Base-by-base conservation (phyloP, 1,140 invertebrate genomes). In the Pseudomyrmex cubaensis region DNA sequence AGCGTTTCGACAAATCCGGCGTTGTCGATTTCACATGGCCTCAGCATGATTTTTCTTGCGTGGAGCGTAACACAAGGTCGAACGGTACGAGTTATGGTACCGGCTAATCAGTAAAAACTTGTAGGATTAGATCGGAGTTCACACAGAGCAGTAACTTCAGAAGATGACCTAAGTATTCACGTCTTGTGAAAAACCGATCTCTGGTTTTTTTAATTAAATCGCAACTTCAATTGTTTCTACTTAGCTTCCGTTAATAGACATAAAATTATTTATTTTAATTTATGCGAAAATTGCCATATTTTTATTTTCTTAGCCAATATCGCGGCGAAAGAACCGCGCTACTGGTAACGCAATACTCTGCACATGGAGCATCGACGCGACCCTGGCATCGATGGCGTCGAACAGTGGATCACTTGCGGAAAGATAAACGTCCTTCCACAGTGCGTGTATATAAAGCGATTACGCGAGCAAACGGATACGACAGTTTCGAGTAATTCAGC, bases 11-110 rank as follows among this genome's bases (percentile, higher is more conserved):
- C 78, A 85, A 87, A 74, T 54, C 67, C 62, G 35, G 62, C 61
- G 15, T 20, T 15, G 17, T 59, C 59, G 87, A 88, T 90, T 88
- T 87, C 85, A 82, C 83, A 83, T 56, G 73, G 73, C 75, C 73
- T 83, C 72, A 46, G 44, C 5, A 56, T 35, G 54, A 52, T 52
- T 10, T 52, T 13, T 67, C 48, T 66, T 17, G 17, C 85, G 70
- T 80, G 50, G 54, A 66, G 66, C 70, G 46, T 5, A 57, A 70
- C 17, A 59, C 76, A 80, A 80, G 76, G 69, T 80, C 76, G 44
- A 35, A 35, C 35, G 54, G 35, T 4, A 59, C 20, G 22, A 25
- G 61, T 61, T 74, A 74, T 57, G 20, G 54, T 74, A 46, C 44
- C 35, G 17, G 74, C 15, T n/a, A 13, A 48, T 78, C 76, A 46